These are phyloP conservation scores for Andrena dorsata DNA, from an alignment of 2,888 invertebrate species.

Conservation along the genomic window DNA sequence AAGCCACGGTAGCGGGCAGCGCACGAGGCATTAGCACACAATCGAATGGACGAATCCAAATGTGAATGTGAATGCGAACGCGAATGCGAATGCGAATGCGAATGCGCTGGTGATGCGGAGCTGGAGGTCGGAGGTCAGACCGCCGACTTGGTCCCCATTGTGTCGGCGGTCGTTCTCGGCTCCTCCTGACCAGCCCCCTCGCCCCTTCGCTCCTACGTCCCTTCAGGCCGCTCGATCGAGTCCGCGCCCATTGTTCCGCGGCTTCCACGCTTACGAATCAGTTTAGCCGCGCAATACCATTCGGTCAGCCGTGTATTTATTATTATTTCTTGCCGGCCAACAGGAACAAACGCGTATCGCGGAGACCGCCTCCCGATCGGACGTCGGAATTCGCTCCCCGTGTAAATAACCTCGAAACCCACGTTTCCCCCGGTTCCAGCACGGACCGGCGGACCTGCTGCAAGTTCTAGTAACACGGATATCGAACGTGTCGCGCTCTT, in stretches of 20 bases:
- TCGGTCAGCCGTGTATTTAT: conserved; percentile 71
- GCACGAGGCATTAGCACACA: conserved; percentile 83
- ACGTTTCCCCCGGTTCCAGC: background rate
- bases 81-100: conserved; percentile 82
- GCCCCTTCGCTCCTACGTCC: conserved; percentile 6
- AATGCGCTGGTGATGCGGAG: conserved; percentile 73
- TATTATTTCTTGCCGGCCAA: conserved; percentile 73
- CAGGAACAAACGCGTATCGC: conserved; percentile 50
- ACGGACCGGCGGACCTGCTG: background rate
- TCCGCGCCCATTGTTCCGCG: conserved; percentile 82
- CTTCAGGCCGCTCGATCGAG: conserved; percentile 45
- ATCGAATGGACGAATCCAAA: conserved; percentile 82
- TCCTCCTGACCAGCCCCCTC: conserved; percentile 62
- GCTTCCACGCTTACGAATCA: conserved; percentile 83
- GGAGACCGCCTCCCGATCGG: conserved; percentile 38
- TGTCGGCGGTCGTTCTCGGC: conserved; percentile 81
- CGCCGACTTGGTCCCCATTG: conserved; percentile 84
- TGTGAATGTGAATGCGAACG: conserved; percentile 77
- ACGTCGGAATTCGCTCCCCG: conserved; percentile 42
- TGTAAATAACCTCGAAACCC: conserved; percentile 20
- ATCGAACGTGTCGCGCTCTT: background rate
- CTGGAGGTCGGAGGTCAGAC: conserved; percentile 83
- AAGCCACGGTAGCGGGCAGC: conserved; percentile 74
- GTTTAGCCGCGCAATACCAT: conserved; percentile 74
- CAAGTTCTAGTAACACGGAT: background rate